Evolutionary conservation across 2,797 vertebrate species (phyloP).

Genomic region (Gallinago nigripennis): DNA sequence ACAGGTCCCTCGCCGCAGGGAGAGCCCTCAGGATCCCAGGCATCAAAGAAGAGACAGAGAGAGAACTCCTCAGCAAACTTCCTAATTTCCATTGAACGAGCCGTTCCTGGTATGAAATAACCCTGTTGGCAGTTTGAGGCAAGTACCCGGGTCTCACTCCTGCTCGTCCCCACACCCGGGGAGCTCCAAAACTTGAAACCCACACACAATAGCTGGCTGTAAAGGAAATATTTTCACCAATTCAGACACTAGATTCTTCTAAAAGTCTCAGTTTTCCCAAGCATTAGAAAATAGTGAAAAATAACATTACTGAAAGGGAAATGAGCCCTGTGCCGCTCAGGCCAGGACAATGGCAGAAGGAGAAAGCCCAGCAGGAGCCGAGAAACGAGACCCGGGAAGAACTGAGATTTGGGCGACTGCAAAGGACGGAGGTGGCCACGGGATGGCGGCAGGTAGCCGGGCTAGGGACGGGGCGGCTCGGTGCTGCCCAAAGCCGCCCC

Average conservation of each 20-base stretch:
- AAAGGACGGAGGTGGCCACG: neutral
- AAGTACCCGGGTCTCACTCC: neutral
- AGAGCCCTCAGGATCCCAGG: neutral
- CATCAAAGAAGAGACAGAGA: neutral
- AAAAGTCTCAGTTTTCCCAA: neutral
- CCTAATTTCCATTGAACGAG: neutral
- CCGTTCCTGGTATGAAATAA: neutral
- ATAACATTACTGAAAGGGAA: neutral
- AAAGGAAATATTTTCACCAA: neutral
- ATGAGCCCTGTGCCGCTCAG: neutral
- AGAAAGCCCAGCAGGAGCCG: neutral
- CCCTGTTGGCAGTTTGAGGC: neutral
- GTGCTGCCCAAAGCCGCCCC: neutral
- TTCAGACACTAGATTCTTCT: neutral
- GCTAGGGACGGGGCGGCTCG: neutral
- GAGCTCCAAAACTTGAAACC: neutral
- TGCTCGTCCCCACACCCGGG: neutral
- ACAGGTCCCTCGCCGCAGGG: neutral
- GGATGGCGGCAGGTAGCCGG: neutral
- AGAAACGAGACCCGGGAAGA: neutral
- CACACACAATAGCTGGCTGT: neutral
- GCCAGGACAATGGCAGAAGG: fast-evolving
- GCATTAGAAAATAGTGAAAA: neutral
- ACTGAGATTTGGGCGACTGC: fast-evolving
- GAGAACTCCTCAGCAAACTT: neutral